Evolutionary conservation across 2,888 invertebrate genomes (phyloP), one percentile per base, ranked within the genome.

Genomic region (Timema cristinae): DNA sequence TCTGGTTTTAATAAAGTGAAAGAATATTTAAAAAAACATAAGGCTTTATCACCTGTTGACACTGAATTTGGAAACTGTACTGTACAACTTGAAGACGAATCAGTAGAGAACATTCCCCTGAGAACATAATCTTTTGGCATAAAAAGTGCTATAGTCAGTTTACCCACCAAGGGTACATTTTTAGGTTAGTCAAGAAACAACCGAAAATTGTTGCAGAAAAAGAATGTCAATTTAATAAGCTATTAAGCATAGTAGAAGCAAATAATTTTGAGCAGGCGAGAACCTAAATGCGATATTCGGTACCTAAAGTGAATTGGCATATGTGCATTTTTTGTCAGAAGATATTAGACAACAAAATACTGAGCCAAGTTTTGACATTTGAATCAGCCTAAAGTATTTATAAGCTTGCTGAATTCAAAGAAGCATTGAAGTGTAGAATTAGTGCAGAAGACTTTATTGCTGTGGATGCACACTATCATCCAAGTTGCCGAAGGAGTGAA

Each of bases 141-240:
- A 59, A 59, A 59, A 59, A 59, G 0, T 59, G 59, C n/a, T 59
- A 59, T n/a, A 59, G 59, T 9, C 59, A n/a, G 59, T 59, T 59
- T n/a, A 59, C 59, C 59, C 9, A 63, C 59, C 15, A 59, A 59
- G 8, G 15, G 32, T n/a, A 59, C 9, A 59, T 59, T 13, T 13
- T 13, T 59, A 59, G 59, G 59, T 59, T n/a, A 59, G 59, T 59
- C 32, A n/a, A 59, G 32, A 59, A 59, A 59, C 4, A 7, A 59
- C 10, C 10, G n/a, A 59, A 59, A 5, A 59, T n/a, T 59, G 32
- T 16, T n/a, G 16, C 8, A 6, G 9, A 9, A 59, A 32, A 59
- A 59, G 13, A 59, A 59, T n/a, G 59, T 59, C 59, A 59, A 16
- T 15, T 7, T 32, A 4, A 16, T 15, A 59, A 10, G 59, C n/a